Evolutionary conservation across 2,797 vertebrate genomes (phyloP).

Genomic region (Sebastes baramenuke): DNA sequence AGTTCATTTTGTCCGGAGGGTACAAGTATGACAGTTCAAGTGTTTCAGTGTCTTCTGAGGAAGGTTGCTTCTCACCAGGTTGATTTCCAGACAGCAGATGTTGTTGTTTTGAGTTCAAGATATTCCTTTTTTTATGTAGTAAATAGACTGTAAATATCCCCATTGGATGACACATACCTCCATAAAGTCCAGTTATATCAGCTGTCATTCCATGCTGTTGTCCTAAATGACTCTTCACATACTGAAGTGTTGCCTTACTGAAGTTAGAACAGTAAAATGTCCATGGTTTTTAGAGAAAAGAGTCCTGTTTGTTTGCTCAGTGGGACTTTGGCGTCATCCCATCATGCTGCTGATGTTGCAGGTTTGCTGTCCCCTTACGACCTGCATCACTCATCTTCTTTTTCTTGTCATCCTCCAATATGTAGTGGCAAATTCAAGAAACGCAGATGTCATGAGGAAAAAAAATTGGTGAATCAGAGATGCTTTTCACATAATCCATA

Average conservation of each 20-base stretch:
- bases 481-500: neutral
- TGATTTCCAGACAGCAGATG: neutral
- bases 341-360: neutral
- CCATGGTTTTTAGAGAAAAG: rapidly evolving
- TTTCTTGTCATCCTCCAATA: neutral
- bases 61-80: neutral
- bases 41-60: neutral
- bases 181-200: neutral
- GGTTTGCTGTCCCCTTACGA: neutral
- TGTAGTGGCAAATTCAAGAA: neutral
- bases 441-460: rapidly evolving
- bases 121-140: neutral
- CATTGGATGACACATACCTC: neutral
- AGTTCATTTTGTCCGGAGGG: neutral
- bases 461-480: neutral
- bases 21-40: neutral
- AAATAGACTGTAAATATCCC: neutral
- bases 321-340: neutral
- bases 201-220: neutral
- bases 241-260: neutral
- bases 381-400: neutral
- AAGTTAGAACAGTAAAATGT: neutral
- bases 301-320: neutral
- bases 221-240: neutral
- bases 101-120: neutral